Conservation (phyloP, 2,888 invertebrate genomes). For the Dusona sp. region DNA sequence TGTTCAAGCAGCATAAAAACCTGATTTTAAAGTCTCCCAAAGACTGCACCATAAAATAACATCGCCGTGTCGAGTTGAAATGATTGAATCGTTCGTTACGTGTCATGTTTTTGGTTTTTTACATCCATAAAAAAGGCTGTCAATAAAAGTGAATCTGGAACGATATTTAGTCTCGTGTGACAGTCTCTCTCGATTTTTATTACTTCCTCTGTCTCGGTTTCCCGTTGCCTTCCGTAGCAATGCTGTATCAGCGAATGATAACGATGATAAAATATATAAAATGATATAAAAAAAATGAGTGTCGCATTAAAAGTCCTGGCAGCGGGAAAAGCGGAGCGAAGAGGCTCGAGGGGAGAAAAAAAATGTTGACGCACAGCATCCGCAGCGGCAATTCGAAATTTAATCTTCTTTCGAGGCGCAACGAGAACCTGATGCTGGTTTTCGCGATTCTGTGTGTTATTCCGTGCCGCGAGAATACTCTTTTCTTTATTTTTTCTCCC, state of each 20-base stretch:
- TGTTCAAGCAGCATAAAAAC: neutral
- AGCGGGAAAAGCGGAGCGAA: constrained; percentile 23
- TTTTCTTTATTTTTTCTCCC: constrained; percentile 9
- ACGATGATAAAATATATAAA: constrained; percentile 51
- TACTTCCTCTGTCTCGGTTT: neutral
- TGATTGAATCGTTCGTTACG: constrained; percentile 1
- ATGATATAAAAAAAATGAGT: constrained; percentile 22
- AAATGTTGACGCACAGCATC: constrained; percentile 62
- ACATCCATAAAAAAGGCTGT: constrained; percentile 18
- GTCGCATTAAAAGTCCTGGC: constrained; percentile 42
- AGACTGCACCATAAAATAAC: constrained; percentile 7
- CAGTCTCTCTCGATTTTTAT: neutral
- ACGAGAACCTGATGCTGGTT: constrained; percentile 47
- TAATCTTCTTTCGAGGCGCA: constrained; percentile 67
- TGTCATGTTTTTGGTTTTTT: constrained; percentile 13
- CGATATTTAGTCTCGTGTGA: constrained; percentile 23
- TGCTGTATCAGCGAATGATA: constrained; percentile 33
- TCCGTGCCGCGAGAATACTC: constrained; percentile 33
- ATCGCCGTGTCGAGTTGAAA: constrained; percentile 4
- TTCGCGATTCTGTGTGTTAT: constrained; percentile 61
- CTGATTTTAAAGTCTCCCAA: neutral
- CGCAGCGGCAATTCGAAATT: constrained; percentile 69
- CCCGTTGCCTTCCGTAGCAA: neutral
- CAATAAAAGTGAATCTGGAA: constrained; percentile 30
- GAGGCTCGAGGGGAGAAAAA: constrained; percentile 25